phyloP scores from a whole-genome alignment of 2,797 vertebrate species.

The Chrysocyon brachyurus region DNA sequence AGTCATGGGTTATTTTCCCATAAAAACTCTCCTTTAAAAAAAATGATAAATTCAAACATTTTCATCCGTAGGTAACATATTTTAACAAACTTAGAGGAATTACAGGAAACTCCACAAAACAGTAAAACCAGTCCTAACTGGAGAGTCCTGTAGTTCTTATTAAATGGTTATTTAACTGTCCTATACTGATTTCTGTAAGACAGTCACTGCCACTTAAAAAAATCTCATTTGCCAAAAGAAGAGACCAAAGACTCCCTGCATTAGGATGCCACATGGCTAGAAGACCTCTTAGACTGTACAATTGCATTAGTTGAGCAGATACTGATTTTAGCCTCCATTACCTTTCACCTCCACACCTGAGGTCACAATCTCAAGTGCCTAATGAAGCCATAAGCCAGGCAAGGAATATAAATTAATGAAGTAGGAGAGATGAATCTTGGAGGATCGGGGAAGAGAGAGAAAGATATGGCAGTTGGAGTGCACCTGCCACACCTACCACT shows the following conservation, averaged over 20 bases:
- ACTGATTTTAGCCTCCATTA: conserved; percentile 7
- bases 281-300: neutral
- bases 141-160: neutral
- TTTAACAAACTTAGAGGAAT: conserved; percentile 21
- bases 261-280: neutral
- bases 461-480: neutral
- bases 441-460: neutral
- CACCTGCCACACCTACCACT: neutral
- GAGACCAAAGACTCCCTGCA: neutral
- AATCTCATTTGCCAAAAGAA: conserved; percentile 29
- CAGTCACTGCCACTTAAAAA: neutral
- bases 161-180: neutral
- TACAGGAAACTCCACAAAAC: neutral
- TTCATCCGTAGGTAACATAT: neutral
- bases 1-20: neutral
- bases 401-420: neutral
- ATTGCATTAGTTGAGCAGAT: neutral
- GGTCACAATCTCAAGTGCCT: neutral
- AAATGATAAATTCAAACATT: conserved; percentile 16
- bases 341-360: neutral
- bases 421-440: neutral
- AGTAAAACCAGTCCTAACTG: neutral
- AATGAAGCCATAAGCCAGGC: neutral
- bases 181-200: neutral
- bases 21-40: neutral